Percentiles rank a stretch among this genome's conserved stretches.
phyloP scores from a whole-genome alignment of 2,797 vertebrate genomes.

The Smutsia gigantea region DNA sequence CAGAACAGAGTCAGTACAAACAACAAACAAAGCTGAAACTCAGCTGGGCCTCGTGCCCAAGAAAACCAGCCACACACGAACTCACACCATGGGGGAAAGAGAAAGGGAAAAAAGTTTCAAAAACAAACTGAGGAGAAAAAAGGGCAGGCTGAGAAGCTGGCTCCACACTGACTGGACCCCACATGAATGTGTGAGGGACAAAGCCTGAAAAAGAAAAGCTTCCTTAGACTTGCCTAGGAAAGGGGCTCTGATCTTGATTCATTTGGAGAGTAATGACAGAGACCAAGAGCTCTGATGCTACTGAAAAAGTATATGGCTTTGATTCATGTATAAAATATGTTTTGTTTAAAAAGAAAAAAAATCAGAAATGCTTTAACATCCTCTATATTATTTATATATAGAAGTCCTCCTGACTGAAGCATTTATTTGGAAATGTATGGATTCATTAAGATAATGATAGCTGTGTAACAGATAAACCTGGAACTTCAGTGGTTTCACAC shows the following conservation, averaged over 20 bases:
- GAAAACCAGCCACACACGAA: slow-evolving; percentile 80
- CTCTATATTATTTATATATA: not conserved
- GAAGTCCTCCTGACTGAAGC: not conserved
- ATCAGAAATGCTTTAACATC: not conserved
- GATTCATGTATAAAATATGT: not conserved
- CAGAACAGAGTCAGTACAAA: slow-evolving; percentile 73
- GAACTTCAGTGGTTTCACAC: not conserved
- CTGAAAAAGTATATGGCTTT: not conserved
- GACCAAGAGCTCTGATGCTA: not conserved
- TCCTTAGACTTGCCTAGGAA: not conserved
- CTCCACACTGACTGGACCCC: slow-evolving; percentile 50
- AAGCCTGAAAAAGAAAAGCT: slow-evolving; percentile 27
- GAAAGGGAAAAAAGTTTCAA: slow-evolving; percentile 42
- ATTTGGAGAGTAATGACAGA: not conserved
- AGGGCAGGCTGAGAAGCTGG: slow-evolving; percentile 56
- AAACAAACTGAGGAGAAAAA: slow-evolving; percentile 69
- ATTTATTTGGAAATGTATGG: not conserved
- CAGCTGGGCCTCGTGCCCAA: slow-evolving; percentile 76
- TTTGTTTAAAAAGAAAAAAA: not conserved
- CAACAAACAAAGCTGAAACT: slow-evolving; percentile 76
- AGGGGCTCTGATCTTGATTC: not conserved
- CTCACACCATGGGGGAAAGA: slow-evolving; percentile 68
- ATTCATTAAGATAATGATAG: not conserved
- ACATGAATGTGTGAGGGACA: not conserved
- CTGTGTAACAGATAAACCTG: not conserved